phyloP scores from a whole-genome alignment of 2,888 invertebrate genomes.

The Acleris cristana region DNA sequence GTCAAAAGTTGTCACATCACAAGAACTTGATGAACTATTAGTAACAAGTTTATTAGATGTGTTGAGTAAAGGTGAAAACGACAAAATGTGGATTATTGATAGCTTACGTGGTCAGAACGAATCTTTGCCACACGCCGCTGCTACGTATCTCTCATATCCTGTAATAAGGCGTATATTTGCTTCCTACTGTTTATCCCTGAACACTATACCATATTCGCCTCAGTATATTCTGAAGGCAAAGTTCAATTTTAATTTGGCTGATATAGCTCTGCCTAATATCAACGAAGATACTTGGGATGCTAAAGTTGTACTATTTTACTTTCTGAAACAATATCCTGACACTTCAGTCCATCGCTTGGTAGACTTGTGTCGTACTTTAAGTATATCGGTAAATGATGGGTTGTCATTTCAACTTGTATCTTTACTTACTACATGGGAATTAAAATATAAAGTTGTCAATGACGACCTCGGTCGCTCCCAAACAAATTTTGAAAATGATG shows the following conservation, averaged over 20 bases:
- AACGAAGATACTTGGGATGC: slow-evolving; percentile 79
- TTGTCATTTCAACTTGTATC: slow-evolving; percentile 72
- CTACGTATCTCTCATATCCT: slow-evolving; percentile 60
- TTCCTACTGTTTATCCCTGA: slow-evolving; percentile 59
- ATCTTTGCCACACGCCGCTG: slow-evolving; percentile 56
- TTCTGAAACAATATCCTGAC: slow-evolving; percentile 67
- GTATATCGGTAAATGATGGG: slow-evolving; percentile 69
- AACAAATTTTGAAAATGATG: slow-evolving; percentile 60
- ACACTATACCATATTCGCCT: slow-evolving; percentile 64
- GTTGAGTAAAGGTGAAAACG: slow-evolving; percentile 54
- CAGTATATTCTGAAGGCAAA: slow-evolving; percentile 70
- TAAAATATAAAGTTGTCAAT: slow-evolving; percentile 64
- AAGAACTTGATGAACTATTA: slow-evolving; percentile 70
- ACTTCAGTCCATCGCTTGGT: slow-evolving; percentile 61
- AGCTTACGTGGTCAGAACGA: slow-evolving; percentile 66
- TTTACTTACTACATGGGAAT: slow-evolving; percentile 69
- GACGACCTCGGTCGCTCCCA: slow-evolving; percentile 64
- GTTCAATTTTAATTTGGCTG: slow-evolving; percentile 73
- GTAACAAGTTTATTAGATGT: slow-evolving; percentile 63
- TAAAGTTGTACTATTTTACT: slow-evolving; percentile 73
- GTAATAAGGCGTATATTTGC: slow-evolving; percentile 62
- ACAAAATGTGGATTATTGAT: slow-evolving; percentile 61
- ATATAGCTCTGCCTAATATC: slow-evolving; percentile 71
- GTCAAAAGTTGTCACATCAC: slow-evolving; percentile 61
- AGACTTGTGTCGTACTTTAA: slow-evolving; percentile 68